Evolutionary conservation across 2,888 invertebrate genomes (phyloP), one percentile per base, ranked within the genome.

Genomic region (Cacoxenus indagator): DNA sequence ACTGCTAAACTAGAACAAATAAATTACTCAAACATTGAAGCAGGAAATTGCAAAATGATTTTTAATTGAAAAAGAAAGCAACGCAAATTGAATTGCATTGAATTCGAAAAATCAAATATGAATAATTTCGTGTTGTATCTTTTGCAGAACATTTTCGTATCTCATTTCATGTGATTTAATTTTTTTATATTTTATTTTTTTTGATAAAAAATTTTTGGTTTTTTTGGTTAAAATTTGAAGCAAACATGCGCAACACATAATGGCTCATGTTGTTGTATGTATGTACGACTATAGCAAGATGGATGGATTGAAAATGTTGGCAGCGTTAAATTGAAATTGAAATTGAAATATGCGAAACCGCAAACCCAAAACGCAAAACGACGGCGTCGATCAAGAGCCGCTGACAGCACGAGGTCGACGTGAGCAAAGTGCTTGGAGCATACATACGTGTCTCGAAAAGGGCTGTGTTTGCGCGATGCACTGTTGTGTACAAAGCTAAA

Each of bases 321-420:
- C 22, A 51, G 78, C 71, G 81, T 77, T 79, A 82, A 79, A 82
- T 82, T 81, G 79, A 82, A 81, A 79, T 79, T 77, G 79, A 78
- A 79, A 82, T 51, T 51, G 51, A 51, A 51, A 51, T 51, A 51
- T 78, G 76, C 83, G 81, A 81, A 75, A 81, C 75, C 81, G 72
- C 81, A 78, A 51, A 69, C 45, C 68, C 76, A 69, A 69, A 67
- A 68, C 66, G 64, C 74, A 76, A 48, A 48, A 19, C 48, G 48
- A 48, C 37, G 37, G 31, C 31, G 31, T 8, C 31, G 31, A 31
- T 9, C 9, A 9, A 31, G 6, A 31, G 31, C n/a, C n/a, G n/a
- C n/a, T n/a, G n/a, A n/a, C n/a, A n/a, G n/a, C n/a, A n/a, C n/a
- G n/a, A n/a, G n/a, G n/a, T n/a, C n/a, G n/a, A n/a, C n/a, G n/a